Conservation (phyloP, 2,797 vertebrate genomes). For the Pseudotriccus pelzelni region DNA sequence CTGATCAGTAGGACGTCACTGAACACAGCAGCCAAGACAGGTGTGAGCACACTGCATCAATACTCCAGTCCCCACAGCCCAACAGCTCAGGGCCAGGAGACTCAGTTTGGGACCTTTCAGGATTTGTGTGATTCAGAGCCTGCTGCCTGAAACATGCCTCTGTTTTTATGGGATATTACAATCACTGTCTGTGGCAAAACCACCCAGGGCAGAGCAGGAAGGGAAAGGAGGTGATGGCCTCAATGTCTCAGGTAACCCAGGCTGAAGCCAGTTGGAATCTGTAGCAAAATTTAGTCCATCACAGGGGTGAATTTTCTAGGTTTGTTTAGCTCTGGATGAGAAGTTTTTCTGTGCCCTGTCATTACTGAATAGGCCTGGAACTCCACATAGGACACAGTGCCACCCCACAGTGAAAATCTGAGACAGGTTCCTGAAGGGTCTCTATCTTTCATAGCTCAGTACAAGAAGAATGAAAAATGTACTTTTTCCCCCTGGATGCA, state of each 20-base stretch:
- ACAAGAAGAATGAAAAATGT: background rate
- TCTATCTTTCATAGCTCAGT: background rate
- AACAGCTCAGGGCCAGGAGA: background rate
- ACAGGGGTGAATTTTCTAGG: background rate
- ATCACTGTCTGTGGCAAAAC: background rate
- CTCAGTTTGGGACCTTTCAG: background rate
- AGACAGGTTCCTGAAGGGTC: background rate
- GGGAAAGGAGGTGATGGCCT: background rate
- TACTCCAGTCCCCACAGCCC: background rate
- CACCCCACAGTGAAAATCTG: background rate
- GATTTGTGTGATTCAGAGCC: background rate
- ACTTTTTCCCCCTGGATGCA: background rate
- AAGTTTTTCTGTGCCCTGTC: background rate
- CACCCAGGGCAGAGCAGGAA: fast-evolving
- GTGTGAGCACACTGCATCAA: background rate
- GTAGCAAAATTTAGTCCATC: background rate
- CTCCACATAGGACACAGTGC: background rate
- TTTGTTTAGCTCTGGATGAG: background rate
- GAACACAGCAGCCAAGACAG: background rate
- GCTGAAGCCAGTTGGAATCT: background rate
- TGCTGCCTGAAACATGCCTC: background rate
- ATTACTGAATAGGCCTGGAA: background rate
- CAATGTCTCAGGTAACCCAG: background rate
- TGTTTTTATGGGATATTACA: background rate
- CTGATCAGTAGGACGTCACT: background rate